A percentile compares a stretch with the other conserved stretches of the same genome.
Evolutionary conservation across 1,140 invertebrate genomes (phyloP).

Genomic region (Hydropsyche tenuis): DNA sequence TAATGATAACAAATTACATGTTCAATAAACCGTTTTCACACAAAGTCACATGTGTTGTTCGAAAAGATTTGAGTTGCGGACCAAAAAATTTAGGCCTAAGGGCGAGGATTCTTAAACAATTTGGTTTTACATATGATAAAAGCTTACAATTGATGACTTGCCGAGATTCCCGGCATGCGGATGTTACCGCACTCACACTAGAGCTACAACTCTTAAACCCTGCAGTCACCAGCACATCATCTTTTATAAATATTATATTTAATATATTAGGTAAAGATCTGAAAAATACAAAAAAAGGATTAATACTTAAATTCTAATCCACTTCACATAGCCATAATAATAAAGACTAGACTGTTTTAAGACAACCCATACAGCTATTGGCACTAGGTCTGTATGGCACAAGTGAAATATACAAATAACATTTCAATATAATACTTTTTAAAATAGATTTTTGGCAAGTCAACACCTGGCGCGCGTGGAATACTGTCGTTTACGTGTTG

Average conservation of each 20-base stretch:
- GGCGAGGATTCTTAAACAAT: slow-evolving; percentile 48
- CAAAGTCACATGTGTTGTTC: slow-evolving; percentile 44
- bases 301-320: slow-evolving; percentile 50
- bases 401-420: slow-evolving; percentile 42
- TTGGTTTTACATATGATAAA: slow-evolving; percentile 50
- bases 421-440: slow-evolving; percentile 48
- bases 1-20: slow-evolving; percentile 46
- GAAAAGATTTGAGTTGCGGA: slow-evolving; percentile 45
- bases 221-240: slow-evolving; percentile 51
- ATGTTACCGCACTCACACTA: slow-evolving; percentile 47
- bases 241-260: slow-evolving; percentile 46
- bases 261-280: slow-evolving; percentile 51
- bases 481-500: slow-evolving; percentile 8
- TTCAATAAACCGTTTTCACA: slow-evolving; percentile 48
- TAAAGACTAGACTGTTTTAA: slow-evolving; percentile 50
- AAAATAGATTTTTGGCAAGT: slow-evolving; percentile 48
- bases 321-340: slow-evolving; percentile 49
- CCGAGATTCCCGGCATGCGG: slow-evolving; percentile 45
- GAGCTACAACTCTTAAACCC: slow-evolving; percentile 51
- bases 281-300: slow-evolving; percentile 52
- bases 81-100: slow-evolving; percentile 51
- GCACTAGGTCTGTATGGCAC: slow-evolving; percentile 50
- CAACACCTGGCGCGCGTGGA: slow-evolving; percentile 25
- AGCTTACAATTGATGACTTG: slow-evolving; percentile 50
- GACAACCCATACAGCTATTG: slow-evolving; percentile 51